Percentiles rank a stretch among this genome's conserved stretches.
phyloP scores from a whole-genome alignment of 2,797 vertebrate genomes.

The Pyrrhura leucotis region DNA sequence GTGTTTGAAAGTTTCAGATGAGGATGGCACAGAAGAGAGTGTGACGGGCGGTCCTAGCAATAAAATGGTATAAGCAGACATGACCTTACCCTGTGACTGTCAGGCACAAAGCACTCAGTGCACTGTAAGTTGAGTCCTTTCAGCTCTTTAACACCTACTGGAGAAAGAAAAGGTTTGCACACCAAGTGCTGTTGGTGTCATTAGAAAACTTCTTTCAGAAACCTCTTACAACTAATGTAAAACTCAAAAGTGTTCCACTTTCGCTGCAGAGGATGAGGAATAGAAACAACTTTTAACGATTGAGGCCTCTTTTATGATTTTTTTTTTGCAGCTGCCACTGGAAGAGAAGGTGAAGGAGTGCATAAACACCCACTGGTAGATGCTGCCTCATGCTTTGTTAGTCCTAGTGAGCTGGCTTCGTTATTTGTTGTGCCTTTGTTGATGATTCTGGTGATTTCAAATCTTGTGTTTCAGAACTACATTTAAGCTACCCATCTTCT shows the following conservation, averaged over 20 bases:
- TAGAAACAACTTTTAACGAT: background rate
- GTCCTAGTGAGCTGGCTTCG: background rate
- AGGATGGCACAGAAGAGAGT: background rate
- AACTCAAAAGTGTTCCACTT: background rate
- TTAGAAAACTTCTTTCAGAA: background rate
- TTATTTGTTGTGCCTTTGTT: background rate
- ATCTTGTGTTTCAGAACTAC: background rate
- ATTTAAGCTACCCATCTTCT: background rate
- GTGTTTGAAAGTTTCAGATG: background rate
- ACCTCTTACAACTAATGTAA: background rate
- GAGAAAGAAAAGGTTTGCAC: background rate
- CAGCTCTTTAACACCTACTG: background rate
- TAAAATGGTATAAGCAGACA: background rate
- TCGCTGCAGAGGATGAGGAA: background rate
- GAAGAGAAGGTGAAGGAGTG: background rate
- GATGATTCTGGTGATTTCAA: background rate
- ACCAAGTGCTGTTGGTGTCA: background rate
- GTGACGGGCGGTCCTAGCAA: fast-evolving
- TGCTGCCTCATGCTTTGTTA: background rate
- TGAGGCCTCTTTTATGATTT: background rate
- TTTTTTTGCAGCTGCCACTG: background rate
- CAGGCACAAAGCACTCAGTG: fast-evolving
- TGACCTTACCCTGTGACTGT: background rate
- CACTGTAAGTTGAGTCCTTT: background rate
- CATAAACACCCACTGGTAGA: background rate